A percentile compares a stretch with the other conserved stretches of the same genome.
Evolutionary conservation across 2,888 invertebrate species (phyloP).

Genomic region (Byasa hedistus): DNA sequence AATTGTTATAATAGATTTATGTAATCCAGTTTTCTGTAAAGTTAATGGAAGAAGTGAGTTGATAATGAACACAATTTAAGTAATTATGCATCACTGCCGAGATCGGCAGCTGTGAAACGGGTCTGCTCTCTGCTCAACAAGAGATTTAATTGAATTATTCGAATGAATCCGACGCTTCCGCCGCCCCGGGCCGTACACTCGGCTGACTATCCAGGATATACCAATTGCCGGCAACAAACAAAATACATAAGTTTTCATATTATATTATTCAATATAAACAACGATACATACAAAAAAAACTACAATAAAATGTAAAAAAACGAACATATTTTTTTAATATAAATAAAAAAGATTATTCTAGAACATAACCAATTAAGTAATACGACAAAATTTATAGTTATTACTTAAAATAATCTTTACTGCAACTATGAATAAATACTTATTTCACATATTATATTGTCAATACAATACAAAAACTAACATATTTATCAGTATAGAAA

Average conservation of each 20-base stretch:
- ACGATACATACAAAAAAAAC: neutral
- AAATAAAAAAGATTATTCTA: too few relatives aligned
- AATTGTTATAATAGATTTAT: neutral
- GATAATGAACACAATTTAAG: conserved; percentile 30
- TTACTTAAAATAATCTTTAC: neutral
- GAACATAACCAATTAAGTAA: too few relatives aligned
- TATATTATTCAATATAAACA: neutral
- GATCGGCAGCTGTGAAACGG: conserved; percentile 62
- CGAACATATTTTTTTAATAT: neutral
- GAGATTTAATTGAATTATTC: conserved; percentile 77
- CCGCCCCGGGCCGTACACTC: conserved; percentile 49
- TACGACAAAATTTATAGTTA: neutral
- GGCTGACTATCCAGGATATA: conserved; percentile 63
- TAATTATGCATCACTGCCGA: conserved; percentile 51
- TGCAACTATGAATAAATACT: neutral
- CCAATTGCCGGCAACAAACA: conserved; percentile 70
- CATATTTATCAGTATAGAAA: neutral
- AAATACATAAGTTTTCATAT: conserved; percentile 45
- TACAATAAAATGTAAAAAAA: neutral
- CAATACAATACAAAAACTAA: neutral
- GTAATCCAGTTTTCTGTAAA: neutral
- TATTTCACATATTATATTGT: neutral
- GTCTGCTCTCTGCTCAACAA: conserved; percentile 64
- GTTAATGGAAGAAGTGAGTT: neutral
- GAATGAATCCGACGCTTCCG: conserved; percentile 77